Conservation (phyloP, 2,888 invertebrate genomes). For the Sympetrum striolatum region DNA sequence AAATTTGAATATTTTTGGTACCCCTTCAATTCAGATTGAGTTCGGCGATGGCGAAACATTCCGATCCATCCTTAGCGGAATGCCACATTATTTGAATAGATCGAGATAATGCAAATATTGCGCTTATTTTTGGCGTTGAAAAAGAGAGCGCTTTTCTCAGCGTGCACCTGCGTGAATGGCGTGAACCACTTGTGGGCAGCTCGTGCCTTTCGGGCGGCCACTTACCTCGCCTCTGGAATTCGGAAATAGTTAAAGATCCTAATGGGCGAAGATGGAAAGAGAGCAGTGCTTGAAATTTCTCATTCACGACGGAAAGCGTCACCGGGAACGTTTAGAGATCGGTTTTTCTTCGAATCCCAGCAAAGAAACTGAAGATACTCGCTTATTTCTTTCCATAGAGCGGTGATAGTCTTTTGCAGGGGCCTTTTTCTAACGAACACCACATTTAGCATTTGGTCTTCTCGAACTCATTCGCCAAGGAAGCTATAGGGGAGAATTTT, state of each 20-base stretch:
- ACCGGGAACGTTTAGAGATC: too few species aligned
- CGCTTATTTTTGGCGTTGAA: background rate
- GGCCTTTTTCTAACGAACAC: too few species aligned
- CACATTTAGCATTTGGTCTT: too few species aligned
- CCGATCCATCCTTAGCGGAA: background rate
- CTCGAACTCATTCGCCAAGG: too few species aligned
- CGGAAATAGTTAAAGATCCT: background rate
- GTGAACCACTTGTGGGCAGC: background rate
- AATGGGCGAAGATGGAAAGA: background rate
- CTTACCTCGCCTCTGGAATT: background rate
- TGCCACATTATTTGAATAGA: background rate
- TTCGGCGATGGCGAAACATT: too few species aligned
- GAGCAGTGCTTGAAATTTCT: background rate
- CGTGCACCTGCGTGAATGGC: background rate
- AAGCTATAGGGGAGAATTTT: too few species aligned
- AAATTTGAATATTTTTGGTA: too few species aligned
- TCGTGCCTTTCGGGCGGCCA: background rate
- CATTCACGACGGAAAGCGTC: background rate
- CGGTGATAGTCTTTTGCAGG: too few species aligned
- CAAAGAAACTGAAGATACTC: too few species aligned
- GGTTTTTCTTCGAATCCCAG: too few species aligned
- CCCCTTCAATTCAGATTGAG: too few species aligned
- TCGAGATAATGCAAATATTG: background rate
- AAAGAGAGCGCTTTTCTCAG: background rate
- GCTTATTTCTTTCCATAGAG: too few species aligned